These are phyloP conservation scores for Zalophus californianus DNA, from an alignment of 2,797 vertebrate genomes.

Conservation along the genomic window DNA sequence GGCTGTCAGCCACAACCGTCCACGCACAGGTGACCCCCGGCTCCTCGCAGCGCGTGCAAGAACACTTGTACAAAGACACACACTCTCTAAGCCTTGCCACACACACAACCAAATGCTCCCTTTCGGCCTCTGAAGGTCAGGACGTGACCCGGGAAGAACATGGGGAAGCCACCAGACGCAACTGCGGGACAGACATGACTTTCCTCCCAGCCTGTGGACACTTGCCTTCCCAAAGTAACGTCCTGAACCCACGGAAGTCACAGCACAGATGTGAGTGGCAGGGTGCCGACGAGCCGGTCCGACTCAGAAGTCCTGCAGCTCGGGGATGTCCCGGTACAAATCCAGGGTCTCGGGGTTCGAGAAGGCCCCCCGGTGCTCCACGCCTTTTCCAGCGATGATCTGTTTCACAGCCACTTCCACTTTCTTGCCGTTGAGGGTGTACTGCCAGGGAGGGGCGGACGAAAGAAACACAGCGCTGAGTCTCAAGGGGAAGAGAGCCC, in stretches of 20 bases:
- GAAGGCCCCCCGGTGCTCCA: constrained; percentile 94
- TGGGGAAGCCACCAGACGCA: constrained; percentile 20
- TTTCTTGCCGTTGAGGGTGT: constrained; percentile 98
- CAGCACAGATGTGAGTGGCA: constrained; percentile 61
- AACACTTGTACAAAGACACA: background rate
- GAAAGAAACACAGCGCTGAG: background rate
- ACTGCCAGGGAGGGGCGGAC: constrained; percentile 86
- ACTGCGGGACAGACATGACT: constrained; percentile 33
- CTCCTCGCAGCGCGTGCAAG: background rate
- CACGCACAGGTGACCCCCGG: background rate
- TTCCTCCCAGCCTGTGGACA: constrained; percentile 70
- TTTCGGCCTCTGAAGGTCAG: background rate
- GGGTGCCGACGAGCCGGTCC: background rate
- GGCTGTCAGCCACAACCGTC: accelerated
- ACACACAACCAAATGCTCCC: background rate
- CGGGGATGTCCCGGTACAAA: constrained; percentile 95
- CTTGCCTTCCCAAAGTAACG: constrained; percentile 78
- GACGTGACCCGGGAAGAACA: constrained; percentile 21
- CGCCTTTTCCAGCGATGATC: constrained; percentile 94
- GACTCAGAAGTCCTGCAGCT: constrained; percentile 94
- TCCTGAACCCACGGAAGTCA: constrained; percentile 72
- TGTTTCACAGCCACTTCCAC: constrained; percentile 98
- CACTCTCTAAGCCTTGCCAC: background rate
- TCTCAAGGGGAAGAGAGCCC: accelerated
- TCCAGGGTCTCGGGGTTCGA: constrained; percentile 96